Conservation (phyloP, 2,113 vertebrate species). For the Sceloporus undulatus region DNA sequence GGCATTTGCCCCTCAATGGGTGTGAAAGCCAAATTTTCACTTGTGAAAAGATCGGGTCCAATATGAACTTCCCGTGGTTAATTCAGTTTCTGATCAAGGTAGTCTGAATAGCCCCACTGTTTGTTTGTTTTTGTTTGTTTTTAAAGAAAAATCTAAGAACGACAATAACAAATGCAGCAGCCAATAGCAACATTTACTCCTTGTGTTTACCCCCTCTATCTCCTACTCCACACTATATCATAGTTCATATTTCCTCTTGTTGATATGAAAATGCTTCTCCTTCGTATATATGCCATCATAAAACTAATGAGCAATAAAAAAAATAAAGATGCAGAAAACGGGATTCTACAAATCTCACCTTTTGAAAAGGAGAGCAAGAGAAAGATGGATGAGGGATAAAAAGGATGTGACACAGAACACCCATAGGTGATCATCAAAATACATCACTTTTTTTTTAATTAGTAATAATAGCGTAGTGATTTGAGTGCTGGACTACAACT, state of each 20-base stretch:
- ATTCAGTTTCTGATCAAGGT: too few relatives aligned
- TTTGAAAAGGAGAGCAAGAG: neutral
- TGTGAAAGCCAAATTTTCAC: too few relatives aligned
- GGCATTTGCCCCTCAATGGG: too few relatives aligned
- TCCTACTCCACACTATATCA: neutral
- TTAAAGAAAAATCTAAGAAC: too few relatives aligned
- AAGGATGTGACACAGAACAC: neutral
- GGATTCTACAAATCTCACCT: neutral
- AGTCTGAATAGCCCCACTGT: too few relatives aligned
- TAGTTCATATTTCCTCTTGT: neutral
- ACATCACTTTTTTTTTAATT: neutral
- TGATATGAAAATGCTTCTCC: neutral
- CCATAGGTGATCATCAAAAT: neutral
- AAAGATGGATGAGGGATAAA: neutral
- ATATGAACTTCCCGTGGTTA: too few relatives aligned
- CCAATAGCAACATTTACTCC: too few relatives aligned
- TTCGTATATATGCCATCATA: too few relatives aligned
- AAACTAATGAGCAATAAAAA: neutral
- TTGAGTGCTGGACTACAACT: too few relatives aligned
- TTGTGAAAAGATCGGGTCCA: too few relatives aligned
- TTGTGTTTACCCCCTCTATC: too few relatives aligned
- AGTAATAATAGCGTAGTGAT: too few relatives aligned
- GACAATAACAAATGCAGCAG: neutral
- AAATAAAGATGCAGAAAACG: neutral
- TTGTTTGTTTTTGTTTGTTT: neutral